Evolutionary conservation across 1,140 invertebrate species (phyloP).

Genomic region (Chironomus striatipennis): DNA sequence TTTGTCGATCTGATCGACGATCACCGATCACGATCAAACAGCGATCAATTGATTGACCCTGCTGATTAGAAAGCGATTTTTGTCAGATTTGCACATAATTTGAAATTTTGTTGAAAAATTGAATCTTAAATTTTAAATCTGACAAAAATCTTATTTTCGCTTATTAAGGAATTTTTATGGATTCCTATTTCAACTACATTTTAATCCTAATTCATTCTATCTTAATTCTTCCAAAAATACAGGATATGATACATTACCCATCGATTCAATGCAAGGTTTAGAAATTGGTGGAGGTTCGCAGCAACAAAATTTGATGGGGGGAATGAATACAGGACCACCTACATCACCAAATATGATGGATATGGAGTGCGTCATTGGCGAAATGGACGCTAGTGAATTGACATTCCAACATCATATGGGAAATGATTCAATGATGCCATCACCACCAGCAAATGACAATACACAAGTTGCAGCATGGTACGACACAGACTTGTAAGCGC

Average conservation of each 20-base stretch:
- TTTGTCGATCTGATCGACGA: no score
- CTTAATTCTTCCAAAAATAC: not conserved
- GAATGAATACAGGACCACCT: constrained; percentile 56
- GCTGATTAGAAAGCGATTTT: no score
- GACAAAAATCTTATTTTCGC: no score
- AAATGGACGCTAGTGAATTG: constrained; percentile 61
- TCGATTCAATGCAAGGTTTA: constrained; percentile 92
- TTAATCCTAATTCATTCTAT: not conserved
- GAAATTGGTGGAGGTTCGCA: constrained; percentile 64
- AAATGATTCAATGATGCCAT: constrained; percentile 45
- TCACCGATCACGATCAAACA: no score
- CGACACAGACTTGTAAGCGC: constrained; percentile 81
- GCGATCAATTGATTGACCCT: no score
- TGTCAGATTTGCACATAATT: no score
- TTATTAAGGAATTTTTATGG: not conserved
- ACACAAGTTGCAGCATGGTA: constrained; percentile 90
- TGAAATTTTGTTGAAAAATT: no score
- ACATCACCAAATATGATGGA: constrained; percentile 37
- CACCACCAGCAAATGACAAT: constrained; percentile 82
- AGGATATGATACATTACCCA: constrained; percentile 95
- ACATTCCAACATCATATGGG: constrained; percentile 56
- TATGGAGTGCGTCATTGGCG: constrained; percentile 81
- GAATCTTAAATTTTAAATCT: no score
- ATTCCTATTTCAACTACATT: not conserved
- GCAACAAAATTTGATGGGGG: constrained; percentile 41